Conservation (phyloP, 1,140 invertebrate species). For the Zaprionus ghesquierei region DNA sequence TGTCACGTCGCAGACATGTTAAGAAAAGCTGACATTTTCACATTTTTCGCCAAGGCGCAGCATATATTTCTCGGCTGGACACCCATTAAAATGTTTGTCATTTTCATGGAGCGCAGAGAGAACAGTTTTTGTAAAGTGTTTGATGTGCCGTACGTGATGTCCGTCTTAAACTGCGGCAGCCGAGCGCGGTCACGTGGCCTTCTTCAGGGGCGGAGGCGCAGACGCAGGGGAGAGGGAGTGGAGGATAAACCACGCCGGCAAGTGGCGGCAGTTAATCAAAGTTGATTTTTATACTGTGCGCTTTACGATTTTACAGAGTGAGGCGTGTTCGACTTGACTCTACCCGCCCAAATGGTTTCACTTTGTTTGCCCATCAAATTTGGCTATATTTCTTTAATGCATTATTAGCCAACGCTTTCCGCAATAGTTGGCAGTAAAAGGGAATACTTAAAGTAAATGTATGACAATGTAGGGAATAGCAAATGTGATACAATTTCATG, state of each 20-base stretch:
- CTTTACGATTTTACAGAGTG: background rate
- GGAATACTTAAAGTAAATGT: background rate
- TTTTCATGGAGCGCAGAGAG: slow-evolving; percentile 46
- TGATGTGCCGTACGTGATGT: slow-evolving; percentile 62
- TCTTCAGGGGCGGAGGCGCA: background rate
- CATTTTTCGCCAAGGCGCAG: background rate
- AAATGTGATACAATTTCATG: background rate
- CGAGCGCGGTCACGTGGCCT: slow-evolving; percentile 53
- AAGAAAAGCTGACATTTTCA: slow-evolving; percentile 28
- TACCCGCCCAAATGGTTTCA: background rate
- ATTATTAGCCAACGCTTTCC: background rate
- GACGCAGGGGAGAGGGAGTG: background rate
- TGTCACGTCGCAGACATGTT: slow-evolving; percentile 55
- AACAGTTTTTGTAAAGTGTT: slow-evolving; percentile 64
- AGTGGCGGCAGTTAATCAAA: slow-evolving; percentile 51
- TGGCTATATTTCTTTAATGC: background rate
- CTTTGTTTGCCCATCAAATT: background rate
- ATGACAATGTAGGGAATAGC: background rate
- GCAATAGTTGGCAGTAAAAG: background rate
- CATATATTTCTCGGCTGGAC: background rate
- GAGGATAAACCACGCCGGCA: slow-evolving; percentile 26
- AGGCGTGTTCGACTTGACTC: background rate
- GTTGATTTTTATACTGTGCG: slow-evolving; percentile 15
- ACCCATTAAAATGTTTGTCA: slow-evolving; percentile 46
- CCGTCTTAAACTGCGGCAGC: slow-evolving; percentile 60